Evolutionary conservation across 2,113 vertebrate species (phyloP).

Genomic region (Mormyrus iriodes): DNA sequence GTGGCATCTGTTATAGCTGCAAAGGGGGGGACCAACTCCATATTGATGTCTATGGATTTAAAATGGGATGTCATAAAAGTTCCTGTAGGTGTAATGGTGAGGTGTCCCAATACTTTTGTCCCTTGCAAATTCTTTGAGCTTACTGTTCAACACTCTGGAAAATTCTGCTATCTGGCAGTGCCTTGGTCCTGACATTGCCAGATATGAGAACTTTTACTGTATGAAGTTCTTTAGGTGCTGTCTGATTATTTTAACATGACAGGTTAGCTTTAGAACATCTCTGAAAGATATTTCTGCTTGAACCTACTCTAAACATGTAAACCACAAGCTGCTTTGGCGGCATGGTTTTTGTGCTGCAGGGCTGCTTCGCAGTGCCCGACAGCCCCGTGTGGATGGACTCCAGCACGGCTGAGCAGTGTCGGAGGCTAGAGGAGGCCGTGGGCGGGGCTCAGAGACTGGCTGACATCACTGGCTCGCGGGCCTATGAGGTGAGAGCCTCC

Average conservation of each 20-base stretch:
- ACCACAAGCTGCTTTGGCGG: background rate
- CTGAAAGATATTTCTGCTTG: background rate
- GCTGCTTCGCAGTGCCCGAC: slow-evolving; percentile 69
- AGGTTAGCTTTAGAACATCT: background rate
- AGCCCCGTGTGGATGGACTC: slow-evolving; percentile 95
- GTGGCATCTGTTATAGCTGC: background rate
- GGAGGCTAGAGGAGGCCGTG: slow-evolving; percentile 60
- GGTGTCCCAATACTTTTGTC: background rate
- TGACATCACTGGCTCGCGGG: slow-evolving; percentile 78
- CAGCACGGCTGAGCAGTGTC: slow-evolving; percentile 75
- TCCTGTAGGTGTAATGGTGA: background rate
- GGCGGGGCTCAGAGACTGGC: slow-evolving; percentile 76
- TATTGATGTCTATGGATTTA: background rate
- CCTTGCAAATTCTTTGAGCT: background rate
- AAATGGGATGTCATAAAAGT: background rate
- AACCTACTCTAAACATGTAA: background rate
- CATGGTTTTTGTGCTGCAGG: slow-evolving; percentile 47
- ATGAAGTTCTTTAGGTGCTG: background rate
- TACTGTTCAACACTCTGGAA: background rate
- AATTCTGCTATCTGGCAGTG: background rate
- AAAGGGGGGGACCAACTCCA: background rate
- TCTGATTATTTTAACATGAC: background rate
- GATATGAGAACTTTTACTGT: background rate
- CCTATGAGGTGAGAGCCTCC: slow-evolving; percentile 74
- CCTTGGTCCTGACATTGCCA: background rate